Percentiles rank a stretch among this genome's conserved stretches.
Conservation (phyloP, 2,888 invertebrate genomes). For the Drosophila mercatorum region DNA sequence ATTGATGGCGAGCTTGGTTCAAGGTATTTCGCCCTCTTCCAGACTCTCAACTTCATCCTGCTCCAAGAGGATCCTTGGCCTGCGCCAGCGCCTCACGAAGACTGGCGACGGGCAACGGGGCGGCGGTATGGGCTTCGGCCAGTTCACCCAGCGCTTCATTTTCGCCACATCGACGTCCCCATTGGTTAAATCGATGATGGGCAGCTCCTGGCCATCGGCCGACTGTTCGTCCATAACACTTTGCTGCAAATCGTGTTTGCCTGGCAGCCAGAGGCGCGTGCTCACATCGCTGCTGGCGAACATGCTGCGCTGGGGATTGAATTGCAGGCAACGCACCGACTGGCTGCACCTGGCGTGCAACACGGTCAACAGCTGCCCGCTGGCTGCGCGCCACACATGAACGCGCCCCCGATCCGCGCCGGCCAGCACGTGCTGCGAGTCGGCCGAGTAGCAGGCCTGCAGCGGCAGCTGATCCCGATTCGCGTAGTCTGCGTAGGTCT, state of each 20-base stretch:
- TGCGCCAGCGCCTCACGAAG: neutral
- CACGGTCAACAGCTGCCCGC: slow-evolving; percentile 22
- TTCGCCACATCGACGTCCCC: neutral
- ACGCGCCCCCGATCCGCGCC: slow-evolving; percentile 55
- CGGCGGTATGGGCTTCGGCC: slow-evolving; percentile 6
- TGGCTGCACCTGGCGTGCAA: slow-evolving; percentile 29
- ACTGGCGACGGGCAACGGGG: neutral
- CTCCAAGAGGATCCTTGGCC: too few relatives aligned
- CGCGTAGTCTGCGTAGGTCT: slow-evolving; percentile 25
- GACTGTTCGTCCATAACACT: neutral
- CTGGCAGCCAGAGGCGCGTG: slow-evolving; percentile 53
- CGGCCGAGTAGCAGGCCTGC: slow-evolving; percentile 44
- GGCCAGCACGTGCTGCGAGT: slow-evolving; percentile 54
- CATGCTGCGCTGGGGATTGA: slow-evolving; percentile 54
- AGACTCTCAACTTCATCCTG: neutral
- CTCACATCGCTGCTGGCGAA: slow-evolving; percentile 47
- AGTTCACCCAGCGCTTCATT: neutral
- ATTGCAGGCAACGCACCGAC: slow-evolving; percentile 46
- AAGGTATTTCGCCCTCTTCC: slow-evolving; percentile 58
- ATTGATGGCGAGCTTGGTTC: slow-evolving; percentile 5
- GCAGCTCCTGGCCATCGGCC: neutral
- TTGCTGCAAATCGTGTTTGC: neutral
- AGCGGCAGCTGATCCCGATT: slow-evolving; percentile 34
- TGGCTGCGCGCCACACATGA: slow-evolving; percentile 55
- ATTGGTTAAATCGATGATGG: slow-evolving; percentile 36